Evolutionary conservation across 2,797 vertebrate genomes (phyloP).

Genomic region (Serranus cabrilla): DNA sequence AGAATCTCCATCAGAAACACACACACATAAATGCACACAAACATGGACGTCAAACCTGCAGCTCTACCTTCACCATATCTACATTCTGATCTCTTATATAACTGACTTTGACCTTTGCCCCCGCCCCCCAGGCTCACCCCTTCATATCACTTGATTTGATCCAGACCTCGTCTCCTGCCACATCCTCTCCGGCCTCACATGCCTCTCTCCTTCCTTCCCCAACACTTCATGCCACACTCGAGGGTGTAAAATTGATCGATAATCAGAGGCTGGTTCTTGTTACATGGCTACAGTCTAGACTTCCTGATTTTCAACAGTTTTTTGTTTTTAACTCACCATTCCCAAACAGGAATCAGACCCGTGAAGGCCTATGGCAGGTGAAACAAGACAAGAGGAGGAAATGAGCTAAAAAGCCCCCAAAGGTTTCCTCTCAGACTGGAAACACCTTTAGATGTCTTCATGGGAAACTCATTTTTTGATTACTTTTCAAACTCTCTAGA

Average conservation of each 20-base stretch:
- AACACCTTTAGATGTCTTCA: conserved; percentile 30
- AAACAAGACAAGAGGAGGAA: conserved; percentile 28
- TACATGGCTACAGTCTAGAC: conserved; percentile 40
- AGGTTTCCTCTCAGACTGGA: conserved; percentile 15
- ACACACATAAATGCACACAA: conserved; percentile 27
- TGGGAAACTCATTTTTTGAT: conserved; percentile 30
- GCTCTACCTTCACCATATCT: conserved; percentile 10
- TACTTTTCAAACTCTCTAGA: conserved; percentile 29
- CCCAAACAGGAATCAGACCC: conserved; percentile 33
- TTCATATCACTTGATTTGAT: conserved; percentile 8
- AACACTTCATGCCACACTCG: conserved; percentile 23
- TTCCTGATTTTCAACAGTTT: conserved; percentile 14
- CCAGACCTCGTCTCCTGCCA: conserved; percentile 41
- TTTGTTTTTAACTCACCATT: conserved; percentile 36
- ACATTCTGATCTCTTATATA: conserved; percentile 25
- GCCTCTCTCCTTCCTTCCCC: conserved; percentile 15
- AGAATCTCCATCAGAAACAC: conserved; percentile 61
- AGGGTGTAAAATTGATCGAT: conserved; percentile 32
- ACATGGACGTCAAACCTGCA: conserved; percentile 37
- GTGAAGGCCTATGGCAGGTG: conserved; percentile 34
- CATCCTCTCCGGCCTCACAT: conserved; percentile 28
- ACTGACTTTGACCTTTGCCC: conserved; percentile 33
- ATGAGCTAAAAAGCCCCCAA: conserved; percentile 8
- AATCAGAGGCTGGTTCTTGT: conserved; percentile 41
- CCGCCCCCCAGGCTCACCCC: neutral